Percentiles rank a stretch among this genome's conserved stretches.
Conservation (phyloP, 2,113 vertebrate genomes). For the Percopsis transmontana region DNA sequence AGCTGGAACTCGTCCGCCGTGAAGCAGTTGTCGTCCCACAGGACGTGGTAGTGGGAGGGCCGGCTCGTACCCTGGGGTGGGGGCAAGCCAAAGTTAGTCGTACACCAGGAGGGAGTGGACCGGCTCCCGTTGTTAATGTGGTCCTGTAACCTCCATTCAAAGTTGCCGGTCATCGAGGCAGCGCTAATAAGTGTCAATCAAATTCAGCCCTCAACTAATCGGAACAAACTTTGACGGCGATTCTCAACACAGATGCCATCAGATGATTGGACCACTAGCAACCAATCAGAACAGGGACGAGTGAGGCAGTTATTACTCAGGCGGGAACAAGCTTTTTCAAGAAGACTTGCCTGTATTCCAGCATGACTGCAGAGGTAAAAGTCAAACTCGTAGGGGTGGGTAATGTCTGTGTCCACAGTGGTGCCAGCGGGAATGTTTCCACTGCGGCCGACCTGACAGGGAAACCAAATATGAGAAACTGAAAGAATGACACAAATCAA, state of each 20-base stretch:
- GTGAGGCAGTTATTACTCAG: not conserved
- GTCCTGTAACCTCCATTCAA: too few relatives aligned
- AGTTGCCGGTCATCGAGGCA: too few relatives aligned
- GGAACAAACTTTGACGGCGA: too few relatives aligned
- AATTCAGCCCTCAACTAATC: too few relatives aligned
- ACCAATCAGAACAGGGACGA: too few relatives aligned
- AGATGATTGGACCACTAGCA: too few relatives aligned
- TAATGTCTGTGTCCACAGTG: conserved; percentile 96
- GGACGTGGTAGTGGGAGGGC: conserved; percentile 94
- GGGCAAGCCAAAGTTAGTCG: not conserved
- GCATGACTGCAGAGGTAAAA: conserved; percentile 99
- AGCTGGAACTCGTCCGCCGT: conserved; percentile 97
- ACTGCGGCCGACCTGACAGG: conserved; percentile 89
- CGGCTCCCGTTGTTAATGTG: too few relatives aligned
- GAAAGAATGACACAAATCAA: not conserved
- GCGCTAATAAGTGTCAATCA: too few relatives aligned
- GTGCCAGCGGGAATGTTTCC: conserved; percentile 98
- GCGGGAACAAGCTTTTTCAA: not conserved
- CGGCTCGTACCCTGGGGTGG: conserved; percentile 89
- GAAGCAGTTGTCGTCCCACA: conserved; percentile 98
- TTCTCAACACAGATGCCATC: too few relatives aligned
- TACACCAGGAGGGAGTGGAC: not conserved
- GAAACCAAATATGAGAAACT: not conserved
- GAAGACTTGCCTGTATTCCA: conserved; percentile 89
- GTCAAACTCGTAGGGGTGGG: conserved; percentile 96